Base-by-base conservation (phyloP, 2,113 vertebrate species). In the Hyaena hyaena region DNA sequence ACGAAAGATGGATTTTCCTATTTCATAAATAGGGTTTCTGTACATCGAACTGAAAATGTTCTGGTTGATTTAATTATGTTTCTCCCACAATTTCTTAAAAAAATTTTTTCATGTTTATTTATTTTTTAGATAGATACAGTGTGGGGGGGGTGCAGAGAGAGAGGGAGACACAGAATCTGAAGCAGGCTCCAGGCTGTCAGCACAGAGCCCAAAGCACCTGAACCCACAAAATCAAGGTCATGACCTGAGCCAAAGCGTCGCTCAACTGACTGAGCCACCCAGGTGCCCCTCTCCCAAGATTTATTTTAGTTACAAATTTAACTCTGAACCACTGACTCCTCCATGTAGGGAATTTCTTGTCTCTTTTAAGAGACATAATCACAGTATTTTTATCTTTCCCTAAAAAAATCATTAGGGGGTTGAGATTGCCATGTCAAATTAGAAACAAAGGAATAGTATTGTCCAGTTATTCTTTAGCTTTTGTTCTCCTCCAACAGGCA, bases 371-470 rank as follows among this genome's bases (percentile, higher is more conserved):
- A 89, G 45, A 39, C 14, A 55, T 74, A 43, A 61, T 35, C 63
- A 82, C 24, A 45, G 3, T 80, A 31, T 90, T 96, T 97, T 97
- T 80, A 68, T 39, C 66, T 84, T 95, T 93, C 69, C 55, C 28
- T 84, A 55, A 80, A 92, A 65, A 87, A 85, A 48, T 43, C 69
- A 58, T 39, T 26, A 82, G 35, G 19, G 16, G 16, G 2, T 85
- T 74, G 14, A 76, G 33, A 15, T 1, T 74, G 48, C 69, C 39
- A 3, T n/a, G 53, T 68, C 28, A 93, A 91, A 33, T 77, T 17
- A 73, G 74, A 26, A 80, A 61, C 50, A 76, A 55, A 21, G 4
- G 33, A 73, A 21, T 21, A 84, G 31, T 4, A 12, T 48, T 24
- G 15, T 21, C 26, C 6, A 55, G 19, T 69, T 69, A 48, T 80